Percentiles rank a stretch among this genome's conserved stretches.
These are phyloP conservation scores for Pelosia muscerda DNA, from an alignment of 2,888 invertebrate genomes.

Conservation along the genomic window DNA sequence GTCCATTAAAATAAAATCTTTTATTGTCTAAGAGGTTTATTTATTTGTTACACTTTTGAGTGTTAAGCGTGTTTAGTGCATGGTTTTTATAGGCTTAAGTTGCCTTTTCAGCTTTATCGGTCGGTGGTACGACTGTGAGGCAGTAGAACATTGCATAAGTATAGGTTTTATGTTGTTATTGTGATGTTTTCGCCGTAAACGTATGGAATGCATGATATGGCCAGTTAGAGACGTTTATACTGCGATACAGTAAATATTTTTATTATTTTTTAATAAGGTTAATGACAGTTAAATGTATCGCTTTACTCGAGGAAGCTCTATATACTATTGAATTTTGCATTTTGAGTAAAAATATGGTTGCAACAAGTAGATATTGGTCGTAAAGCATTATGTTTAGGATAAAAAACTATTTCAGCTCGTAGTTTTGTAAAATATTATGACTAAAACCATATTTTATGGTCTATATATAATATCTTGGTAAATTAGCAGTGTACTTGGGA, in stretches of 20 bases:
- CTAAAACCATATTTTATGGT: background rate
- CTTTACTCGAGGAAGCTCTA: slow-evolving; percentile 34
- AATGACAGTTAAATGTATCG: slow-evolving; percentile 50
- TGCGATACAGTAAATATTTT: slow-evolving; percentile 72
- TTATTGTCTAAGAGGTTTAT: slow-evolving; percentile 82
- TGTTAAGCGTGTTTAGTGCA: slow-evolving; percentile 84
- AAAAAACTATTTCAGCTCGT: background rate
- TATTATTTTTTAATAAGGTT: slow-evolving; percentile 71
- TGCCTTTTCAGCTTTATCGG: slow-evolving; percentile 88
- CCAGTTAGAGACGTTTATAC: slow-evolving; percentile 76
- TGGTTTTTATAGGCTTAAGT: slow-evolving; percentile 87
- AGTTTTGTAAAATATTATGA: slow-evolving; percentile 11
- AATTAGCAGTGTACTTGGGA: background rate
- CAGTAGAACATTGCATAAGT: slow-evolving; percentile 86
- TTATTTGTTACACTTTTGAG: slow-evolving; percentile 83
- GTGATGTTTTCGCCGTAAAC: slow-evolving; percentile 84
- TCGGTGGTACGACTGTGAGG: slow-evolving; percentile 84
- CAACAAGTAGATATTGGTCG: slow-evolving; percentile 24
- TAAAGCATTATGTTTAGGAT: background rate
- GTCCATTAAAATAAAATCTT: slow-evolving; percentile 80
- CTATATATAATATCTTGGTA: background rate
- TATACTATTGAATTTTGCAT: slow-evolving; percentile 31
- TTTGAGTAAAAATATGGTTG: slow-evolving; percentile 36
- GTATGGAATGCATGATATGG: slow-evolving; percentile 83
- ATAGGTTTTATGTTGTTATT: slow-evolving; percentile 86